Evolutionary conservation across 1,140 invertebrate species (phyloP).

Genomic region (Drosophila orena): DNA sequence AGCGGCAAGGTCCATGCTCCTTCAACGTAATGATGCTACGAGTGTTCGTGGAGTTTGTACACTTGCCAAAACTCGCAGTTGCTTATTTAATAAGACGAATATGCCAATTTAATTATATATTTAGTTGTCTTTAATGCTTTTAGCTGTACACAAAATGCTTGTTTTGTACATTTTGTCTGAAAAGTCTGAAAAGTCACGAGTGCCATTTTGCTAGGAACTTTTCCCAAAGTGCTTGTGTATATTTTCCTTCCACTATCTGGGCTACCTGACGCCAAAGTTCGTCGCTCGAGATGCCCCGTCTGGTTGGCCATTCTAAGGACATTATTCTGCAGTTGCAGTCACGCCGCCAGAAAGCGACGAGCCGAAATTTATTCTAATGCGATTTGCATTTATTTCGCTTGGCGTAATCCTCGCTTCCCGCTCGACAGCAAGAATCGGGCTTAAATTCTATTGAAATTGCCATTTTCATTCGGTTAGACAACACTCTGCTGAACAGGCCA

Average conservation of each 20-base stretch:
- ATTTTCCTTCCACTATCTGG: constrained; percentile 27
- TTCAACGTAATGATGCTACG: constrained; percentile 24
- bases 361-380: constrained; percentile 78
- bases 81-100: no score
- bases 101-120: no score
- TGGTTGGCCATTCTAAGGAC: constrained; percentile 59
- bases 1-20: constrained; percentile 39
- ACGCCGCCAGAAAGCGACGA: constrained; percentile 20
- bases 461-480: constrained; percentile 46
- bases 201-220: background rate
- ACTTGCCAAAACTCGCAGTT: background rate
- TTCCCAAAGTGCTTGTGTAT: background rate
- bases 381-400: constrained; percentile 79
- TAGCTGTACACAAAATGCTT: background rate
- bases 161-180: background rate
- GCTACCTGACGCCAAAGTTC: constrained; percentile 73
- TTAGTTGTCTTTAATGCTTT: background rate
- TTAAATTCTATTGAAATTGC: constrained; percentile 71
- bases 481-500: constrained; percentile 34
- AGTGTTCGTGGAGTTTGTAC: background rate
- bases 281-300: constrained; percentile 17
- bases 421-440: constrained; percentile 42
- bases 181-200: background rate
- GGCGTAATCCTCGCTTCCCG: constrained; percentile 38
- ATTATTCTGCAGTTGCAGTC: constrained; percentile 64